Evolutionary conservation across 2,797 vertebrate genomes (phyloP).

Genomic region (Ctenopoma kingsleyae): DNA sequence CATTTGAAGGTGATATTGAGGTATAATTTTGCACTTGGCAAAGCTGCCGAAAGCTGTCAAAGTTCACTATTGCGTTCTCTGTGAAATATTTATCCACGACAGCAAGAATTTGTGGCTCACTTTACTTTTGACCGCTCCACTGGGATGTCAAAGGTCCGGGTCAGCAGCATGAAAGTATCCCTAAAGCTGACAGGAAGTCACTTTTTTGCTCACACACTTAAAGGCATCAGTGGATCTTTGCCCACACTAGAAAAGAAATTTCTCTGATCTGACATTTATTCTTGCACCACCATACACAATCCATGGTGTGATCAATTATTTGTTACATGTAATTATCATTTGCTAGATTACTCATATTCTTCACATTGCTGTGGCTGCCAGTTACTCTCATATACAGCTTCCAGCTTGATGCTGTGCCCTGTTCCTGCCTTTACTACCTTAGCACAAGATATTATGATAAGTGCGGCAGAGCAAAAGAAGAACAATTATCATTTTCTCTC

Average conservation of each 20-base stretch:
- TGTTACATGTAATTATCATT: conserved; percentile 23
- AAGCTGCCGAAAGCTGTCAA: conserved; percentile 42
- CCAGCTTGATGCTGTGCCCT: conserved; percentile 24
- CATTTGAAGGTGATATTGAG: conserved; percentile 60
- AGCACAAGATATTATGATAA: conserved; percentile 53
- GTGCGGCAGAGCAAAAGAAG: conserved; percentile 62
- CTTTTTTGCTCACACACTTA: neutral
- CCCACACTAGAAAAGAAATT: neutral
- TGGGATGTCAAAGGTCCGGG: conserved; percentile 23
- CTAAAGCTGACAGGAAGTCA: conserved; percentile 15
- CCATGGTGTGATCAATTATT: neutral
- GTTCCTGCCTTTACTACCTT: conserved; percentile 38
- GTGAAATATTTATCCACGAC: conserved; percentile 50
- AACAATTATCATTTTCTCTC: conserved; percentile 76
- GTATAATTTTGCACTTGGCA: conserved; percentile 46
- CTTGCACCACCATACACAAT: neutral
- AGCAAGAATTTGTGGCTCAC: conserved; percentile 13
- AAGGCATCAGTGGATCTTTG: neutral
- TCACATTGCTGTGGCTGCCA: conserved; percentile 20
- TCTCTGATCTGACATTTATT: conserved; percentile 4
- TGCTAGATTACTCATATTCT: conserved; percentile 4
- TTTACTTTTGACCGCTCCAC: conserved; percentile 9
- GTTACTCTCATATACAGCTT: conserved; percentile 1
- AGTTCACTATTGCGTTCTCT: conserved; percentile 31
- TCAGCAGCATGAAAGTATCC: neutral